A percentile compares a stretch with the other conserved stretches of the same genome.
phyloP scores from a whole-genome alignment of 2,113 vertebrate genomes.

The Melanostigma gelatinosum region DNA sequence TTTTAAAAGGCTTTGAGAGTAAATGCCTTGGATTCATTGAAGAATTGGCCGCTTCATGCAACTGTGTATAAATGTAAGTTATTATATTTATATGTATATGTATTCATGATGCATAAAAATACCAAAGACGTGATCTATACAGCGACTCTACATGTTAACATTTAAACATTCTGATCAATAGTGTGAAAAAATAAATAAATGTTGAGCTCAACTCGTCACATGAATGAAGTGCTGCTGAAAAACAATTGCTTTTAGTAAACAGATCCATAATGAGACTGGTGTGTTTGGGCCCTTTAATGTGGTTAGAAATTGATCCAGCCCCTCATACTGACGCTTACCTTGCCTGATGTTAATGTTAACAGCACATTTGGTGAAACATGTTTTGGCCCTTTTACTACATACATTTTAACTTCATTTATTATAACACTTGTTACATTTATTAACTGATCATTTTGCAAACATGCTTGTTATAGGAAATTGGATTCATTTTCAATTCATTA shows the following conservation, averaged over 20 bases:
- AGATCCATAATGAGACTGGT: background rate
- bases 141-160: background rate
- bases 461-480: background rate
- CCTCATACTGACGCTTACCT: background rate
- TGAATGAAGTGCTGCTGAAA: background rate
- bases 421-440: background rate
- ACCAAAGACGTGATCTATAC: background rate
- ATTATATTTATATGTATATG: background rate
- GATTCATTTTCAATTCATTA: background rate
- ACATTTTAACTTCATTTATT: background rate
- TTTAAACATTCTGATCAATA: background rate
- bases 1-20: slow-evolving; percentile 37
- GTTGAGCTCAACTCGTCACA: background rate
- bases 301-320: background rate
- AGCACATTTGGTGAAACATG: background rate
- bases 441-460: background rate
- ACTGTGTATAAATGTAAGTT: background rate
- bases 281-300: background rate
- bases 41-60: slow-evolving; percentile 7
- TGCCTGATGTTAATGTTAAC: background rate
- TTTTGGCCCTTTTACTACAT: background rate
- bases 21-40: slow-evolving; percentile 20
- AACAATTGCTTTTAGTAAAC: slow-evolving; percentile 30
- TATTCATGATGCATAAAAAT: background rate
- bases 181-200: background rate